These are phyloP conservation scores for Schrankia costaestrigalis DNA, from an alignment of 2,888 invertebrate species.

Conservation along the genomic window DNA sequence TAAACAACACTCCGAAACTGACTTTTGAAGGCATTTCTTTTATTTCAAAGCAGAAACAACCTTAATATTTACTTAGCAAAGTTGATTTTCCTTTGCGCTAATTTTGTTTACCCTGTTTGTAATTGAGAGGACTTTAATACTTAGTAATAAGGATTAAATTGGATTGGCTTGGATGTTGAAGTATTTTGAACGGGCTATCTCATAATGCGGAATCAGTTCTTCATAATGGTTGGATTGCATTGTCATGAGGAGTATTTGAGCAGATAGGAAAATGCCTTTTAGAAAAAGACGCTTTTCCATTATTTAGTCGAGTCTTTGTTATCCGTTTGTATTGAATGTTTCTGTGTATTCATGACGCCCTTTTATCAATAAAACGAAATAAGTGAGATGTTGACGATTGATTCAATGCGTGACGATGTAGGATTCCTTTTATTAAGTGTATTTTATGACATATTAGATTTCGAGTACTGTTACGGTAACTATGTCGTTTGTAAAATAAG, in stretches of 20 bases:
- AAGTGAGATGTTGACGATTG: conserved; percentile 8
- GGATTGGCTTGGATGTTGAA: conserved; percentile 19
- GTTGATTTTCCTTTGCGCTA: conserved; percentile 6
- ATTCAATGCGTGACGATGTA: background rate
- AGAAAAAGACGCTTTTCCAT: conserved; percentile 45
- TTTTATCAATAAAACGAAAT: conserved; percentile 15
- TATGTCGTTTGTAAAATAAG: too few species aligned
- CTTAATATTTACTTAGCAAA: conserved; percentile 4
- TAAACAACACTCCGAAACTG: conserved; percentile 47
- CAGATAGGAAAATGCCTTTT: conserved; percentile 44
- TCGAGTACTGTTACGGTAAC: too few species aligned
- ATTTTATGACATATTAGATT: too few species aligned
- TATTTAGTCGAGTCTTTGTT: conserved; percentile 30
- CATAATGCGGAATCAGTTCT: conserved; percentile 63
- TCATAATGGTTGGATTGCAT: conserved; percentile 63
- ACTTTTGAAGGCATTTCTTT: conserved; percentile 46
- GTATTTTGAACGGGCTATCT: conserved; percentile 48
- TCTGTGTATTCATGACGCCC: conserved; percentile 20
- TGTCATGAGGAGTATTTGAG: conserved; percentile 47
- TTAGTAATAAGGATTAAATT: conserved; percentile 30
- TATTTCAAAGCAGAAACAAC: conserved; percentile 11
- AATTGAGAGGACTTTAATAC: conserved; percentile 18
- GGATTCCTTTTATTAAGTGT: too few species aligned
- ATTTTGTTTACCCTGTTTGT: conserved; percentile 1
- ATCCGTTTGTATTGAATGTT: conserved; percentile 18